Base-by-base conservation (phyloP, 2,797 vertebrate species). In the Thamnophis elegans region DNA sequence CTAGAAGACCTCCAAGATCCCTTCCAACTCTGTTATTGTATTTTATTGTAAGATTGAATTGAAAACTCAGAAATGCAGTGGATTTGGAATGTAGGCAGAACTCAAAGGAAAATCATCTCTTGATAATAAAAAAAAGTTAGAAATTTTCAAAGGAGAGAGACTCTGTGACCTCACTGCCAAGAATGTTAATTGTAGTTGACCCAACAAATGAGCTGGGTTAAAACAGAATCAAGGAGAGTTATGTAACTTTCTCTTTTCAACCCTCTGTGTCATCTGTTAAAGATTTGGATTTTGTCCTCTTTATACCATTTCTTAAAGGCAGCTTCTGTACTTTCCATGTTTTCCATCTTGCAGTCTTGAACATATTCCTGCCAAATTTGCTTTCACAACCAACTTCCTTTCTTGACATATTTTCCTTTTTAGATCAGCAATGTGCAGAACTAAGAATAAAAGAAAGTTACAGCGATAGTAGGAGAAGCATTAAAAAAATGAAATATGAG, bases 261-360 rank as follows among this genome's bases (percentile, higher is more conserved):
- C 1, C 4, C 1, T 4, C 0, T 0, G 90, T 8, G 8, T 51
- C 90, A 42, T 59, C 87, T 88, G n/a, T 54, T 55, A 88, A 42
- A 82, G 54, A 87, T 42, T 89, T 1, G 10, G 89, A 12, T 89
- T n/a, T 9, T 25, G 11, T 26, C 53, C 91, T 25, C 51, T 92
- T 32, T 85, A 8, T 56, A 10, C 26, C 47, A 51, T 85, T n/a
- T 56, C 53, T 56, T 68, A 90, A 47, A 92, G 12, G 78, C 54
- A 36, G 13, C 5, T 91, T 47, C 16, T 18, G 42, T 5, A 16
- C 32, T 89, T n/a, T 58, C 53, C 47, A 78, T 42, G 5, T 53
- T 20, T 53, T 59, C 42, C 88, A 36, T 53, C 42, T 82, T 47
- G 7, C 11, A 53, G 14, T 56, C 59, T 89, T 86, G 36, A 51